These are phyloP conservation scores for Exephanes ischioxanthus DNA, from an alignment of 2,888 invertebrate species.

Conservation along the genomic window DNA sequence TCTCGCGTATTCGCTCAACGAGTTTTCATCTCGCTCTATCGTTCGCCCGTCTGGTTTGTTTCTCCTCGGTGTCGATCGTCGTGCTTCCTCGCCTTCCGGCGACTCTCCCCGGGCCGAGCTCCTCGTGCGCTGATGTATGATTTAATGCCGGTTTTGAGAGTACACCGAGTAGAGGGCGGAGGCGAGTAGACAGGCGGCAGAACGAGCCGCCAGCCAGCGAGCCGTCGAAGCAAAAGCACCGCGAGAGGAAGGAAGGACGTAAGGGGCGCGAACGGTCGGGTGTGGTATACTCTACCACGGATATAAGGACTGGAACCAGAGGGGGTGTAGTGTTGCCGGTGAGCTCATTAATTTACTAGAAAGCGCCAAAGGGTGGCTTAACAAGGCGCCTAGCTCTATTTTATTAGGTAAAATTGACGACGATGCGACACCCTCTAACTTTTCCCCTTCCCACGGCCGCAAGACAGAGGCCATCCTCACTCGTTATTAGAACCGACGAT, in stretches of 20 bases:
- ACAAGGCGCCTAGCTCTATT: conserved; percentile 80
- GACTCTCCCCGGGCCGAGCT: conserved; percentile 58
- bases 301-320: conserved; percentile 62
- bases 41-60: conserved; percentile 38
- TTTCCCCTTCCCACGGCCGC: not conserved
- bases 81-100: conserved; percentile 29
- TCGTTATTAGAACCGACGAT: not conserved
- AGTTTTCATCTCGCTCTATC: conserved; percentile 28
- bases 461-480: not conserved
- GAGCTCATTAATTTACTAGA: conserved; percentile 84
- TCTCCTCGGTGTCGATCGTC: not conserved
- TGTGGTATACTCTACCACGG: conserved; percentile 47
- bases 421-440: conserved; percentile 42
- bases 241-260: conserved; percentile 15
- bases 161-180: conserved; percentile 76
- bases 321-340: conserved; percentile 82
- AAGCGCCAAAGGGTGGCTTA: conserved; percentile 81
- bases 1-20: conserved; percentile 19
- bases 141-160: conserved; percentile 82
- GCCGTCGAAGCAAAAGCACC: not conserved
- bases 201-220: conserved; percentile 63
- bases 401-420: conserved; percentile 82
- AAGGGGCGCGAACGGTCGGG: conserved; percentile 32
- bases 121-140: conserved; percentile 82
- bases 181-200: conserved; percentile 48